Base-by-base conservation (phyloP, 2,797 vertebrate genomes). In the Euthynnus affinis region DNA sequence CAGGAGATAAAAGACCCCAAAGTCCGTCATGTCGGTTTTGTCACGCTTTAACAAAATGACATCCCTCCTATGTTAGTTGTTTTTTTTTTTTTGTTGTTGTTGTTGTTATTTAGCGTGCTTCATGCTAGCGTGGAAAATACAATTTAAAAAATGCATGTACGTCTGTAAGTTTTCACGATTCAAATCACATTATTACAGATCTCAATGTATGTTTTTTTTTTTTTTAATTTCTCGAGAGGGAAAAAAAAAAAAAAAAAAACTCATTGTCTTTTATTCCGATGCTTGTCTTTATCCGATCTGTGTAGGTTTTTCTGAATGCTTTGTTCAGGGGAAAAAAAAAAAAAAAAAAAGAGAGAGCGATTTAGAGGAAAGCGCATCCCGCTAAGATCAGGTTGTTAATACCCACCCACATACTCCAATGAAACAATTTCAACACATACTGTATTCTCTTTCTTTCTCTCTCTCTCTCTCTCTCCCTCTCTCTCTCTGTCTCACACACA, bases 381-480 rank as follows among this genome's bases (percentile, higher is more conserved):
- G 91, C 92, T 93, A 92, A 95, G 93, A 96, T 95, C 93, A 94
- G 94, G 92, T 92, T 94, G 94, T 95, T 96, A 96, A 96, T 96
- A 94, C 95, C 95, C 94, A 90, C 95, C 95, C 94, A 96, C 95
- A 84, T 93, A 89, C 91, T 90, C 88, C 82, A 85, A 91, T 91
- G 89, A 95, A 94, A 94, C 93, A 90, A 92, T 93, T 93, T 91
- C 88, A 93, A 87, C 91, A 93, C 82, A 94, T 90, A 92, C 91
- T 92, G 82, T 81, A 80, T 91, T 91, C 89, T 88, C 82, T 77
- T 58, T 44, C 59, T 46, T 18, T 52, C 32, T 18, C 44, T 17
- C 44, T 17, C 17, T 44, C 12, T 44, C 12, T 44, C 12, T 42
- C 7, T 42, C 40, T 48, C 71, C 59, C 81, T 22, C 59, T 9